Conservation (phyloP, 2,888 invertebrate species). For the Xanthorhoe spadicearia region DNA sequence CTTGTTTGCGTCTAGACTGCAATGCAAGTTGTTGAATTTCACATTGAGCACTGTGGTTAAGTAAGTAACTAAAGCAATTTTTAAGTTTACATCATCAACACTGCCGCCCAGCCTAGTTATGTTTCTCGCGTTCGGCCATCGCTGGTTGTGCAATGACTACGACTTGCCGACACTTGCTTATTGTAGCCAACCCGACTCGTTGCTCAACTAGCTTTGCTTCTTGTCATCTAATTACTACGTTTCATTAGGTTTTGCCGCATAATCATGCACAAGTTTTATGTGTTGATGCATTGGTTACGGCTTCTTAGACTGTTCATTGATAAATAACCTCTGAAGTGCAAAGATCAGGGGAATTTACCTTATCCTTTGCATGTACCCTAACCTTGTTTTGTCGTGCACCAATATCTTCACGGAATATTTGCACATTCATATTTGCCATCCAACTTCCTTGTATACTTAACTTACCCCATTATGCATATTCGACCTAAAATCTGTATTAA, state of each 20-base stretch:
- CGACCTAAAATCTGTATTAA: too few species aligned
- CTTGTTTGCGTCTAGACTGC: conserved; percentile 59
- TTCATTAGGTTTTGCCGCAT: conserved; percentile 68
- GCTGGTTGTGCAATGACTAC: conserved; percentile 76
- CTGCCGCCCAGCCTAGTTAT: conserved; percentile 82
- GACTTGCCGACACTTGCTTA: conserved; percentile 81
- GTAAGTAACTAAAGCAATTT: conserved; percentile 84
- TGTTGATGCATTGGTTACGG: background rate
- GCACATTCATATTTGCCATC: conserved; percentile 13
- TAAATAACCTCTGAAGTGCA: background rate
- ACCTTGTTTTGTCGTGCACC: conserved; percentile 6
- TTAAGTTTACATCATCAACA: conserved; percentile 82
- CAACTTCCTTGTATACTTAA: conserved; percentile 17
- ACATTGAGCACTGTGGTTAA: conserved; percentile 76
- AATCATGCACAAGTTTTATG: conserved; percentile 56
- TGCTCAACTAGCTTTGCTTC: conserved; percentile 79
- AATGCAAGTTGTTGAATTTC: conserved; percentile 74
- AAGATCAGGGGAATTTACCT: conserved; percentile 8
- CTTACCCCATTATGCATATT: too few species aligned
- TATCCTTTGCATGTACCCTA: conserved; percentile 1
- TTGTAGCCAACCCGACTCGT: conserved; percentile 77
- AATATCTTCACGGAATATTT: conserved; percentile 20
- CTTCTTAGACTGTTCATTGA: background rate
- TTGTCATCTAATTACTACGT: conserved; percentile 77
- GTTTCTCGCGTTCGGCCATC: conserved; percentile 83